These are phyloP conservation scores for Diaperis boleti DNA, from an alignment of 2,888 invertebrate species.

Conservation along the genomic window DNA sequence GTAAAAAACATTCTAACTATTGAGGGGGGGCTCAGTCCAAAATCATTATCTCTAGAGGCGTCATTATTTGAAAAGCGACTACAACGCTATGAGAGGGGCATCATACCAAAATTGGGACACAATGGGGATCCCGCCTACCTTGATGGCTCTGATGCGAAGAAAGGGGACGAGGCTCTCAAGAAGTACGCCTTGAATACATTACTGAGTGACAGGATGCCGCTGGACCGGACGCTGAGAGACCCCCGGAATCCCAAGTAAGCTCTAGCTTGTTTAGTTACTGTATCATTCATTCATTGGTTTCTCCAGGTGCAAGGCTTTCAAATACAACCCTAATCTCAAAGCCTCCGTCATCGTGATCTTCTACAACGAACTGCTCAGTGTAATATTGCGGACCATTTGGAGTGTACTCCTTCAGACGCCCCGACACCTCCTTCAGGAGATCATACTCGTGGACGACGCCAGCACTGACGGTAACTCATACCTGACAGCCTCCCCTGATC, in stretches of 20 bases:
- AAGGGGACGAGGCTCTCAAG: conserved; percentile 80
- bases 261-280: not conserved
- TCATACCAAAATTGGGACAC: conserved; percentile 79
- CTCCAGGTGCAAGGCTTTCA: conserved; percentile 72
- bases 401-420: conserved; percentile 86
- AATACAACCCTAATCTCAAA: conserved; percentile 75
- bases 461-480: conserved; percentile 77
- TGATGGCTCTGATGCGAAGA: conserved; percentile 76
- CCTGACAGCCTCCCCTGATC: too few species aligned
- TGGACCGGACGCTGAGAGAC: conserved; percentile 82
- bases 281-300: too few species aligned
- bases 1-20: not conserved
- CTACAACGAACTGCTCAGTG: conserved; percentile 82
- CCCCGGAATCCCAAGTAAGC: conserved; percentile 69
- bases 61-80: conserved; percentile 49
- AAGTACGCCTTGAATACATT: conserved; percentile 90
- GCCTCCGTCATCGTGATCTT: conserved; percentile 81
- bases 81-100: conserved; percentile 70
- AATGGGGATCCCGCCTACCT: conserved; percentile 77
- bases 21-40: not conserved
- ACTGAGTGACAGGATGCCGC: conserved; percentile 88
- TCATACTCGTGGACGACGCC: conserved; percentile 95
- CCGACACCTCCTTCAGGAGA: conserved; percentile 82
- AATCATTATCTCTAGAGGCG: not conserved
- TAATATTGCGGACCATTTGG: conserved; percentile 86